Evolutionary conservation across 2,888 invertebrate genomes (phyloP), one percentile per base, ranked within the genome.

Genomic region (Drepana falcataria): DNA sequence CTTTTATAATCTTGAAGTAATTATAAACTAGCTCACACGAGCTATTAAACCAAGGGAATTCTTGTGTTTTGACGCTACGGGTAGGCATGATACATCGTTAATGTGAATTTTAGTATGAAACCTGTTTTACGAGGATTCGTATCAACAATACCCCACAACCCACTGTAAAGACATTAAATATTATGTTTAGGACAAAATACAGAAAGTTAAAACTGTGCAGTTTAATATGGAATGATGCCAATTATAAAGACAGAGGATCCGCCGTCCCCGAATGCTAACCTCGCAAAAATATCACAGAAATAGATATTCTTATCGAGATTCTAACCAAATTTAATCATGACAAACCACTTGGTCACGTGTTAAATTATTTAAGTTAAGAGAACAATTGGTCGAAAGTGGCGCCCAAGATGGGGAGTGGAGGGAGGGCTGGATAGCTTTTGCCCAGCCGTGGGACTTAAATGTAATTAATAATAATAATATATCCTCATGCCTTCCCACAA

Each of bases 41-140:
- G 44, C 7, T 9, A 44, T 9, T 44, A 6, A 44, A 9, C 44
- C 9, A 9, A 44, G 44, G 44, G 44, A 44, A 44, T 9, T 4
- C 40, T 40, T 40, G 7, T 40, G 40, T 7, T 4, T 6, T 40
- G 40, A 6, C 7, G 6, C 4, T 7, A 40, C 6, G 40, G 7
- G 7, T 7, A 40, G 40, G 3, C 40, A 40, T 40, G 40, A 40
- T 4, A 53, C 35, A 59, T 66, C 68, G 60, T 75, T 68, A 73
- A 75, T 67, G 60, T 60, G 61, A 63, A 53, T 57, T 21, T 21
- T 21, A 21, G 21, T 21, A 21, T 21, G 21, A 21, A 21, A 21
- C 21, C 68, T 70, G 68, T 73, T 66, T 68, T 64, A 56, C 59
- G 65, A 55, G 58, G 62, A 63, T 61, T 63, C 59, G 55, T 58